Conservation (phyloP, 2,888 invertebrate species). For the Hirudinaria manillensis region DNA sequence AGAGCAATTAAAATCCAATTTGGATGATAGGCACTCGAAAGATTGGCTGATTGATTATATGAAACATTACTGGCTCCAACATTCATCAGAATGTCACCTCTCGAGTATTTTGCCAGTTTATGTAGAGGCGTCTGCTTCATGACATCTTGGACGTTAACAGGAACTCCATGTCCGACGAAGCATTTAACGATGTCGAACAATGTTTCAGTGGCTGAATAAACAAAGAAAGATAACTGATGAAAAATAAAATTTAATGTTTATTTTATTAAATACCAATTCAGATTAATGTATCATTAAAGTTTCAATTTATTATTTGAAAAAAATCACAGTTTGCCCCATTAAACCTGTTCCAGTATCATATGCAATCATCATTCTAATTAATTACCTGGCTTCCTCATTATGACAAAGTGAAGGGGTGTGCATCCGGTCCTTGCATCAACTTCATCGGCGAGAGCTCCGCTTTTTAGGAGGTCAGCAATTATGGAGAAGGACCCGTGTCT, state of each 20-base stretch:
- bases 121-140: slow-evolving; percentile 27
- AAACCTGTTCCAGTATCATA: neutral
- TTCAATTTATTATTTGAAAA: no score
- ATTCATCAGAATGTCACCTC: neutral
- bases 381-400: slow-evolving; percentile 17
- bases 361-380: neutral
- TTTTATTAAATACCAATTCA: no score
- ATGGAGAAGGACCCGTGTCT: neutral
- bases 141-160: slow-evolving; percentile 45
- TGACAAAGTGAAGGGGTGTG: slow-evolving; percentile 19
- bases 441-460: neutral
- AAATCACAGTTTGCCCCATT: no score
- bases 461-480: neutral
- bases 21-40: no score
- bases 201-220: slow-evolving; percentile 7
- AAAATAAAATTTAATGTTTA: no score
- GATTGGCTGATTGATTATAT: no score
- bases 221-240: no score
- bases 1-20: no score
- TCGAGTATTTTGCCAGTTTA: slow-evolving; percentile 24
- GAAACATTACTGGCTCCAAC: no score
- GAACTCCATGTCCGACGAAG: slow-evolving; percentile 48
- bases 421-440: slow-evolving; percentile 20
- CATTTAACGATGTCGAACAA: slow-evolving; percentile 41
- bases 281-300: no score